phyloP scores from a whole-genome alignment of 2,113 vertebrate genomes.

The Trinectes maculatus region DNA sequence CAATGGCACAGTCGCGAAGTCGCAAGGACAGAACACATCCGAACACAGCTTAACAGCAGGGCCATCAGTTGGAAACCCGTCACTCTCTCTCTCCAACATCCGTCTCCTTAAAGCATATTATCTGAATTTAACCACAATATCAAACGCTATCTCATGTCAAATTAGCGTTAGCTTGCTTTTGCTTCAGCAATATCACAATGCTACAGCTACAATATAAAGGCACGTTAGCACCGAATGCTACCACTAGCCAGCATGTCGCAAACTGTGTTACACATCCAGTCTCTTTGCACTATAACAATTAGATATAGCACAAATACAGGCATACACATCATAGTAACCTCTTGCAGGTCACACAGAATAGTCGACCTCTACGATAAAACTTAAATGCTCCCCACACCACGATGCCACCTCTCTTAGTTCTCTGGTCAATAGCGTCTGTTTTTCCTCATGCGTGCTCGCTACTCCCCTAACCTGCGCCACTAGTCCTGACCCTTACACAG shows the following conservation, averaged over 20 bases:
- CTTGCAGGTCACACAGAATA: not conserved
- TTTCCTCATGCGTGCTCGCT: not conserved
- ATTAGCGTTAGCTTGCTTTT: not conserved
- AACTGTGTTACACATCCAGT: not conserved
- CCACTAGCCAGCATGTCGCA: not conserved
- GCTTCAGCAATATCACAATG: not conserved
- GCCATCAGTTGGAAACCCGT: not conserved
- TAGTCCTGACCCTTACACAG: not conserved
- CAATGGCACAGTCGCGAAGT: not conserved
- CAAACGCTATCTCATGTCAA: not conserved
- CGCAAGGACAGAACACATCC: not conserved
- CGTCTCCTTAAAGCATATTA: not conserved
- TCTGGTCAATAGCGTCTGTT: not conserved
- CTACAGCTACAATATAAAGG: not conserved
- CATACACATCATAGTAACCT: not conserved
- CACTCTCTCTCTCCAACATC: not conserved
- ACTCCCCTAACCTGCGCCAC: not conserved
- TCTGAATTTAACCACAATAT: not conserved
- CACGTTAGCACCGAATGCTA: not conserved
- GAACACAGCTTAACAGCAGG: too few relatives aligned
- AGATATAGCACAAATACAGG: not conserved
- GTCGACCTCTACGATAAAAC: not conserved
- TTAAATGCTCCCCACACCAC: not conserved
- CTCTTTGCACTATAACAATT: not conserved
- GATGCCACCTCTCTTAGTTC: not conserved